Evolutionary conservation across 2,797 vertebrate species (phyloP), one percentile per base, ranked within the genome.

Genomic region (Sardinella longiceps): DNA sequence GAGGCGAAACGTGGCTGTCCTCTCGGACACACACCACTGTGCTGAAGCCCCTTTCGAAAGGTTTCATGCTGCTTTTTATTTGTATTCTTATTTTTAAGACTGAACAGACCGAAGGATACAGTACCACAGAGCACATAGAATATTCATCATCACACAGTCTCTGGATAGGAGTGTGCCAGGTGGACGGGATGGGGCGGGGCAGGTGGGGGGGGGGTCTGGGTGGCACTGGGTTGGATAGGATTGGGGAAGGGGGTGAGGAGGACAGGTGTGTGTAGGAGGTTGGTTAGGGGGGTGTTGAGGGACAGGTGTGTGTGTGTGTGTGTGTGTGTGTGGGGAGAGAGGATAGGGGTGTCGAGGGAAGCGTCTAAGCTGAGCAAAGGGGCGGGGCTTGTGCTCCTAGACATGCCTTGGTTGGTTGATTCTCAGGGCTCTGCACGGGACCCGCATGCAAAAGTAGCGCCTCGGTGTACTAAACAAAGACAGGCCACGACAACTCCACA

Each of bases 371-470:
- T 53, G 56, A 51, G 83, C 82, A 80, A 77, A 56, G 63, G 28
- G 83, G 80, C 77, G 48, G 58, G 37, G 33, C 43, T 30, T 39
- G 1, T 18, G 15, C 48, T 66, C 58, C 45, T 86, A 53, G 74
- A 81, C 63, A 87, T 80, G 58, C 83, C 82, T 70, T 53, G 80
- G 58, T 82, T 88, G 82, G 58, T 82, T 88, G 81, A 83, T 85
- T 28, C 74, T 87, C 85, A 84, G 89, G 91, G 91, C 90, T 86
- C 92, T 86, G 92, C 92, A 92, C 83, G 88, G 89, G 92, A 94
- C 91, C 92, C 89, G 94, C 92, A 91, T 92, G 93, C 94, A 92
- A 91, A 82, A 77, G 82, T 77, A 87, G 63, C 6, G 90, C 89
- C 92, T 93, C 85, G 80, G 39, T 86, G 81, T 88, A 83, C 84